phyloP scores from a whole-genome alignment of 2,888 invertebrate genomes.

The Hartigia nigra region DNA sequence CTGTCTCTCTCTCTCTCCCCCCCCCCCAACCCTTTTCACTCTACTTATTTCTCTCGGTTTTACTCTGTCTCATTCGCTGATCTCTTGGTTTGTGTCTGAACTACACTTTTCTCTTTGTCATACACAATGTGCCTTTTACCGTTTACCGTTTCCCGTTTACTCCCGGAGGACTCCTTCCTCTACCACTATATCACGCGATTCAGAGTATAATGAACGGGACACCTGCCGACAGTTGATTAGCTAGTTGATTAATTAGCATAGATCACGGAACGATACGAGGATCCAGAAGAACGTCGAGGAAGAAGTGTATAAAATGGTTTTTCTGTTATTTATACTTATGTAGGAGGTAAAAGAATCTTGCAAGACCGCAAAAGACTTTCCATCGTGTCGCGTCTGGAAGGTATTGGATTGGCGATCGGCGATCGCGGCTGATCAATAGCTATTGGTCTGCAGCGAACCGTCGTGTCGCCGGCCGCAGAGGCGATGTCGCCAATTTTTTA shows the following conservation, averaged over 20 bases:
- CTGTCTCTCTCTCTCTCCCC: conserved; percentile 30
- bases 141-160: conserved; percentile 15
- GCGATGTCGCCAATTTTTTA: conserved; percentile 54
- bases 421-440: conserved; percentile 51
- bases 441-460: conserved; percentile 49
- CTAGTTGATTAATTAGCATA: not conserved
- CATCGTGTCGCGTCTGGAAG: conserved; percentile 5
- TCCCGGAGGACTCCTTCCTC: not conserved
- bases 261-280: not conserved
- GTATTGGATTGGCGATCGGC: conserved; percentile 19
- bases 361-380: conserved; percentile 2
- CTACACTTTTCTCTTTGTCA: conserved; percentile 11
- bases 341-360: not conserved
- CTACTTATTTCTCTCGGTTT: conserved; percentile 21
- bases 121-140: conserved; percentile 11
- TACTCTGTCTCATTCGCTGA: conserved; percentile 6
- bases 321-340: not conserved
- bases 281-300: not conserved
- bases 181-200: not conserved
- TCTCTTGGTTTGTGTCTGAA: conserved; percentile 12
- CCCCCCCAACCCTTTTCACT: conserved; percentile 29
- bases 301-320: not conserved
- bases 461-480: conserved; percentile 49
- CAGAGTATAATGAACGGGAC: not conserved
- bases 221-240: not conserved